Evolutionary conservation across 2,113 vertebrate genomes (phyloP), one percentile per base, ranked within the genome.

Genomic region (Pterophyllum scalare): DNA sequence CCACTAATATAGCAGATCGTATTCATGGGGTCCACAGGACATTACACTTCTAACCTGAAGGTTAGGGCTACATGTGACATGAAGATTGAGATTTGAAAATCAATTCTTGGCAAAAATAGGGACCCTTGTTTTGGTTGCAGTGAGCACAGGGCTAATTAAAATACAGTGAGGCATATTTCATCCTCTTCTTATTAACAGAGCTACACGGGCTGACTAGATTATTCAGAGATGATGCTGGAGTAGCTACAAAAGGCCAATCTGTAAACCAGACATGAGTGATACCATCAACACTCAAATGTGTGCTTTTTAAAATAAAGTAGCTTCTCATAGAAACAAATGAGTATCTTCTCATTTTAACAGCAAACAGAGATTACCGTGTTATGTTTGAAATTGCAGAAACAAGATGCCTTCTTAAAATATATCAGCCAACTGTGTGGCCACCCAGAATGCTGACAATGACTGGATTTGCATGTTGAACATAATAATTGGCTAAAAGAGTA

Each of bases 1-100:
- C 49, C 70, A 67, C 67, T 64, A 70, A 79, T 40, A 43, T 52
- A 40, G 26, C 61, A 19, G 54, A 61, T 19, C 20, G 58, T 59
- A 80, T 84, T 74, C 35, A 81, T 52, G 74, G 65, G 22, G 59
- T 60, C 28, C 33, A 33, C 0, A 11, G 82, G 28, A 75, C 65
- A 80, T 78, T 72, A 38, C 5, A 43, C 26, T 28, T 40, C 67
- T 67, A 22, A 77, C 81, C 74, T 65, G 12, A 20, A 80, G 81
- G 79, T 89, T 59, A 40, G 58, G 56, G 22, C 52, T 54, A 58
- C 4, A 20, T 52, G 59, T 57, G 28, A 86, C 52, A 49, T 46
- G 22, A 75, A 84, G 83, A 83, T 88, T 59, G 84, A 75, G 40
- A 81, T 62, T 60, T 80, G 58, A 64, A 52, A 59, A 79, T 77